Base-by-base conservation (phyloP, 2,888 invertebrate species). In the Pseudoips prasinana region DNA sequence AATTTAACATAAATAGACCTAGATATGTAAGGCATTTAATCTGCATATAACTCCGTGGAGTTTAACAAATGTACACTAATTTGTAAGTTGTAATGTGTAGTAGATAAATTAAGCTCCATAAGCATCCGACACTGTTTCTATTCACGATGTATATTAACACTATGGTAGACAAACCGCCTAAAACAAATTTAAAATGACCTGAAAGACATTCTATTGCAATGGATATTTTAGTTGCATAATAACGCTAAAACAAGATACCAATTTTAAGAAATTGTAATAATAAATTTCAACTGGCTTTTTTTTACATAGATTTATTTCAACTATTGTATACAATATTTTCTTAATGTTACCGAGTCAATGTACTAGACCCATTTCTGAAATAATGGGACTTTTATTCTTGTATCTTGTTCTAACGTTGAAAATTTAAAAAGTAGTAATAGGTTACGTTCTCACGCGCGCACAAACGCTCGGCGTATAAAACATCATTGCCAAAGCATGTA, bases 361-460 rank as follows among this genome's bases (percentile, higher is more conserved):
- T 51, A 35, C 32, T 40, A 14, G 22, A 34, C 7, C 22, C 14
- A 31, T 31, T 31, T 38, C 34, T 22, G n/a, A 38, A 30, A 35
- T 32, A 43, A 44, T 24, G 14, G 26, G 39, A 42, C 25, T 32
- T 42, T 45, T 37, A 44, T 40, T 18, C 19, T 40, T 40, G 60
- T 55, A 54, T 58, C 50, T 56, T 54, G 50, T 60, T 62, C 46
- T 58, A 59, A 47, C 54, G 43, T 70, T 71, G 62, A 71, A 69
- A 70, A 60, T 62, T 67, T 62, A 62, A 64, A 70, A 67, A 63
- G 45, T 56, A 58, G 39, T 60, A 70, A 61, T 54, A 63, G 49
- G n/a, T n/a, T n/a, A n/a, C n/a, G n/a, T n/a, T n/a, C n/a, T n/a
- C n/a, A n/a, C n/a, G n/a, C n/a, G n/a, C n/a, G n/a, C n/a, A n/a